These are phyloP conservation scores for Altica lythri DNA, from an alignment of 2,888 invertebrate species.

Conservation along the genomic window DNA sequence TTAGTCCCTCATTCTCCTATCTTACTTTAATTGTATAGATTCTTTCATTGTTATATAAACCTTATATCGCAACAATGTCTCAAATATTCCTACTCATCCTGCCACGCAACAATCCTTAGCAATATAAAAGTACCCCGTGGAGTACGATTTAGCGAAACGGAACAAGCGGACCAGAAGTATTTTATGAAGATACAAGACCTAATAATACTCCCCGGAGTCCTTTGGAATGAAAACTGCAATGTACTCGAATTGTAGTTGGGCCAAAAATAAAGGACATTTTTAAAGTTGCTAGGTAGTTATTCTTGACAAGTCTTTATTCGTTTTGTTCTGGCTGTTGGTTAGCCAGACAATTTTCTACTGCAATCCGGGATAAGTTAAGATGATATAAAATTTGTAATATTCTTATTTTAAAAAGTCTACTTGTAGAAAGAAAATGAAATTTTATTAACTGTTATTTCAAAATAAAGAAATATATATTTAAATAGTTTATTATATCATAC, in stretches of 20 bases:
- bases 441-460: too few relatives aligned
- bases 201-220: constrained; percentile 37
- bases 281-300: constrained; percentile 13
- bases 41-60: not conserved
- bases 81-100: constrained; percentile 11
- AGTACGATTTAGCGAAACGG: constrained; percentile 29
- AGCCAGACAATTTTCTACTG: too few relatives aligned
- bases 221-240: constrained; percentile 31
- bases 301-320: constrained; percentile 3
- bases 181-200: constrained; percentile 36
- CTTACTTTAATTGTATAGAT: too few relatives aligned
- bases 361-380: too few relatives aligned
- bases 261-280: constrained; percentile 20
- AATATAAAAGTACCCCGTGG: constrained; percentile 35
- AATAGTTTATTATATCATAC: too few relatives aligned
- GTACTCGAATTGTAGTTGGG: constrained; percentile 19
- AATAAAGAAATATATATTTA: too few relatives aligned
- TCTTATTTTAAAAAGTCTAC: too few relatives aligned
- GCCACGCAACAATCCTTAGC: constrained; percentile 28
- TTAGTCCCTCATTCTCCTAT: too few relatives aligned
- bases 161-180: constrained; percentile 33
- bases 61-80: constrained; percentile 2
- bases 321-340: constrained; percentile 2
- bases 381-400: too few relatives aligned
- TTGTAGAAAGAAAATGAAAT: too few relatives aligned